Percentiles rank a stretch among this genome's conserved stretches.
Evolutionary conservation across 2,888 invertebrate species (phyloP).

Genomic region (Drosophila lutescens): DNA sequence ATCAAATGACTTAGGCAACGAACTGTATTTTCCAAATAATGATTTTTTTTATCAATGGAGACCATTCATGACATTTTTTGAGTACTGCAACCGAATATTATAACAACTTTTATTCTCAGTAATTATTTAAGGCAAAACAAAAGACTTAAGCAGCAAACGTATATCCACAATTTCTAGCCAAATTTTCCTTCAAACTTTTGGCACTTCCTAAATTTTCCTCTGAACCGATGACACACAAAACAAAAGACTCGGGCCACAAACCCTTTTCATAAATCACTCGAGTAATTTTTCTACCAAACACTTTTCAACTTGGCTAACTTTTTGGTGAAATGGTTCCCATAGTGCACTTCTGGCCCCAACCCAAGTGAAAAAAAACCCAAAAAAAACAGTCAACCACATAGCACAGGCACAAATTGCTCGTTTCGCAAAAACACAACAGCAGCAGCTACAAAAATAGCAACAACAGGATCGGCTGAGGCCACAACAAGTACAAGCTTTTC

Average conservation of each 20-base stretch:
- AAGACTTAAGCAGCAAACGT: neutral
- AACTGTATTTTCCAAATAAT: constrained; percentile 44
- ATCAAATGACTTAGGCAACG: constrained; percentile 68
- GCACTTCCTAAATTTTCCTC: constrained; percentile 4
- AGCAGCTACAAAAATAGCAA: constrained; percentile 27
- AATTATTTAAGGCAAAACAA: neutral
- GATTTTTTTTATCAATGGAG: no score
- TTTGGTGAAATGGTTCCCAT: constrained; percentile 74
- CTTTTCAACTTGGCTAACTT: constrained; percentile 33
- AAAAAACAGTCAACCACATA: constrained; percentile 45
- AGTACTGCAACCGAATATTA: no score
- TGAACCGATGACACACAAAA: constrained; percentile 4
- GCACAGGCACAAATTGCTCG: constrained; percentile 71
- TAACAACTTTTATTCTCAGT: neutral
- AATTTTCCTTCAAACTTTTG: neutral
- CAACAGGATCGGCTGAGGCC: constrained; percentile 31
- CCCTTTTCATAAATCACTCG: constrained; percentile 41
- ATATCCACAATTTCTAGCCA: neutral
- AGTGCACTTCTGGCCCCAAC: constrained; percentile 52
- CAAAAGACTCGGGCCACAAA: constrained; percentile 13
- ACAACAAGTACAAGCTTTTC: constrained; percentile 68
- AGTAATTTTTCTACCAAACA: constrained; percentile 38
- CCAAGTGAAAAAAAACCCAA: constrained; percentile 24
- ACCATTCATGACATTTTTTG: no score
- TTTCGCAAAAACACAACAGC: constrained; percentile 55